These are phyloP conservation scores for Squalus acanthias DNA, from an alignment of 2,797 vertebrate species.

Conservation along the genomic window DNA sequence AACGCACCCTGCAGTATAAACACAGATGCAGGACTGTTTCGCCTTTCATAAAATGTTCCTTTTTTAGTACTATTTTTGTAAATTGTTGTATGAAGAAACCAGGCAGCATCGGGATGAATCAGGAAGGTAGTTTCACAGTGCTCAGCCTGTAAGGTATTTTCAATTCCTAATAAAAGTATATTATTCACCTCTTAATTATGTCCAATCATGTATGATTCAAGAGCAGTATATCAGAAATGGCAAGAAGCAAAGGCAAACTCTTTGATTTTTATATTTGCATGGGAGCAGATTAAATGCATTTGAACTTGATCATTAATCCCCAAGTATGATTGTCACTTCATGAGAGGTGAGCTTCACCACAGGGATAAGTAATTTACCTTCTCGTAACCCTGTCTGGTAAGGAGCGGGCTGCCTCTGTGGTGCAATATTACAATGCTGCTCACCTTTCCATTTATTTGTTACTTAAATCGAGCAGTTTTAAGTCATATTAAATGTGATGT, in stretches of 20 bases:
- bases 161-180: background rate
- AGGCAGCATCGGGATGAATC: background rate
- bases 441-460: background rate
- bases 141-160: background rate
- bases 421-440: background rate
- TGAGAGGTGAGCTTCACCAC: background rate
- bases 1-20: background rate
- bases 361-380: background rate
- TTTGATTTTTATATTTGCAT: background rate
- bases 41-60: background rate
- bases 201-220: background rate
- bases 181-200: background rate
- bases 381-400: background rate
- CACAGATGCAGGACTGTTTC: background rate
- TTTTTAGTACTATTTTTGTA: background rate
- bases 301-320: background rate
- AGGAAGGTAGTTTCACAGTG: background rate
- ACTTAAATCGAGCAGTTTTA: background rate
- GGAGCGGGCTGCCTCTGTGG: background rate
- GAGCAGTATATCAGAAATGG: background rate
- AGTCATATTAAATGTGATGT: background rate
- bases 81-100: background rate
- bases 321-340: background rate
- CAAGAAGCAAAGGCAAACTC: background rate
- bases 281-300: background rate